Evolutionary conservation across 2,797 vertebrate species (phyloP).

Genomic region (Rallus crepitans): DNA sequence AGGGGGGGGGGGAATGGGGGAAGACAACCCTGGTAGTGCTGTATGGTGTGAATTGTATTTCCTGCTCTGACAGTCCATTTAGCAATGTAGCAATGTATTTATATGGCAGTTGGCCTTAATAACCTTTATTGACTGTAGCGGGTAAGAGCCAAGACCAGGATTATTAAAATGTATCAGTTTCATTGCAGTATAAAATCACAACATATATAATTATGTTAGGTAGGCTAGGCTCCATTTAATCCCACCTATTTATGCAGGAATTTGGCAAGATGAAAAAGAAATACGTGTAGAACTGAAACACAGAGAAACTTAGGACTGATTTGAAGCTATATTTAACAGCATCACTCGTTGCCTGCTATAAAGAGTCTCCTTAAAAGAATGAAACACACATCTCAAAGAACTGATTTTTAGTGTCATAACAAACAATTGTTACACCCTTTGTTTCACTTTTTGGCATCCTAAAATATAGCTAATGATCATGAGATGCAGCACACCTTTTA

Average conservation of each 20-base stretch:
- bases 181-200: slow-evolving; percentile 89
- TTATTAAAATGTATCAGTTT: slow-evolving; percentile 96
- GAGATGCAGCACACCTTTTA: not conserved
- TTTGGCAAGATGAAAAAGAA: slow-evolving; percentile 45
- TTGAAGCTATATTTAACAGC: slow-evolving; percentile 22
- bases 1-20: not conserved
- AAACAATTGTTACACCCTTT: not conserved
- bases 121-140: slow-evolving; percentile 93
- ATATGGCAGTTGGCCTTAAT: slow-evolving; percentile 92
- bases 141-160: slow-evolving; percentile 91
- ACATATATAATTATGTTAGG: slow-evolving; percentile 90
- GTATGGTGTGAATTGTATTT: slow-evolving; percentile 62
- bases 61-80: slow-evolving; percentile 86
- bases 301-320: not conserved
- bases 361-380: slow-evolving; percentile 38
- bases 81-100: slow-evolving; percentile 85
- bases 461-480: not conserved
- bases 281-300: not conserved
- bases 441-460: not conserved
- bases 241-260: slow-evolving; percentile 87
- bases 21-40: not conserved
- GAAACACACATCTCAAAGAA: slow-evolving; percentile 13
- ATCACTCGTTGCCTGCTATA: not conserved
- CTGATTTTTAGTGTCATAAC: not conserved
- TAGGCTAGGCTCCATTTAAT: slow-evolving; percentile 87